These are phyloP conservation scores for Megathymus violae DNA, from an alignment of 1,140 invertebrate genomes.

Conservation along the genomic window DNA sequence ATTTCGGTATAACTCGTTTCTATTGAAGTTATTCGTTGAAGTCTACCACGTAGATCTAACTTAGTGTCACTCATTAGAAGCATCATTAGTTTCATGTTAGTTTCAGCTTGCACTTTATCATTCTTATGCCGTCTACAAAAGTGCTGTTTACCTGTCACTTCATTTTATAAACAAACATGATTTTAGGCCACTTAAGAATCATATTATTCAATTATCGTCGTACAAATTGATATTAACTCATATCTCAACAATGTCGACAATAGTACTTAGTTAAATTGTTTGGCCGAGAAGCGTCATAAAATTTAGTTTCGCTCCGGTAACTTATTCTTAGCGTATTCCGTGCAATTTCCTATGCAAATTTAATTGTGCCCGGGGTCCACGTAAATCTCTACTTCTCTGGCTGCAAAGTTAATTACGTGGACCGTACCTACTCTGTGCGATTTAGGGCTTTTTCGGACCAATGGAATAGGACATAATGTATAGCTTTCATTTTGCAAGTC, in stretches of 20 bases:
- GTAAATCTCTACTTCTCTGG: slow-evolving; percentile 77
- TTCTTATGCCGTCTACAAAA: no score
- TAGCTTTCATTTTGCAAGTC: no score
- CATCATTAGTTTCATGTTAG: no score
- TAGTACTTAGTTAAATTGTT: slow-evolving; percentile 28
- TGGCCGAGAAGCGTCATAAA: slow-evolving; percentile 55
- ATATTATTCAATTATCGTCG: slow-evolving; percentile 8
- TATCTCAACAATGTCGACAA: slow-evolving; percentile 19
- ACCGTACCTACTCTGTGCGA: slow-evolving; percentile 63
- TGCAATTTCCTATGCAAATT: slow-evolving; percentile 83
- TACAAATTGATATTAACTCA: slow-evolving; percentile 21
- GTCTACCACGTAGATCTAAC: no score
- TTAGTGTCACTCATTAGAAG: no score
- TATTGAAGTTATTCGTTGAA: no score
- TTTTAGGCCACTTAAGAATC: not conserved
- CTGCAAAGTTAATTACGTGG: slow-evolving; percentile 80
- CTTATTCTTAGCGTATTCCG: slow-evolving; percentile 77
- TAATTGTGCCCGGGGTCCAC: slow-evolving; percentile 78
- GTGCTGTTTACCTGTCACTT: no score
- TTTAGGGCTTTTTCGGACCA: slow-evolving; percentile 41
- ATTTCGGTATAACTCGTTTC: no score
- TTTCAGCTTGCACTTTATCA: no score
- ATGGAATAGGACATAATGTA: not conserved
- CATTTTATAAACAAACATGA: no score
- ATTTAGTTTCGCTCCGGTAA: slow-evolving; percentile 69